Percentiles rank a stretch among this genome's conserved stretches.
Evolutionary conservation across 92 coral and sea anemone species (phyloP).

Genomic region (Heliopora coerulea): DNA sequence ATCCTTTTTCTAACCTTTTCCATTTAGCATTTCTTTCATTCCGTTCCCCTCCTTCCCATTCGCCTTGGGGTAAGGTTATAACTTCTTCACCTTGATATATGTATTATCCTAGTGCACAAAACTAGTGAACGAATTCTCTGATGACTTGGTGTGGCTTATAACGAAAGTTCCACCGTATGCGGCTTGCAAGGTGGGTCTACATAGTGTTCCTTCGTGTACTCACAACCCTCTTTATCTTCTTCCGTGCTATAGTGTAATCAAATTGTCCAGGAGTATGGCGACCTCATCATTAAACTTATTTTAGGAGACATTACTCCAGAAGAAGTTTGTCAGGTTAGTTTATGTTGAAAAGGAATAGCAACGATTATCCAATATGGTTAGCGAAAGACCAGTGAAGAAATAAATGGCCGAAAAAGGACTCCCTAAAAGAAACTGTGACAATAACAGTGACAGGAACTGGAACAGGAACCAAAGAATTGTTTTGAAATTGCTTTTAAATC

Average conservation of each 20-base stretch:
- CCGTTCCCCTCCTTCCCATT: background rate
- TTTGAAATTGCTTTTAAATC: no score
- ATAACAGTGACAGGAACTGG: no score
- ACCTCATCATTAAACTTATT: conserved; percentile 9
- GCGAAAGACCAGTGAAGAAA: no score
- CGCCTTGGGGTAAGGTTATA: no score
- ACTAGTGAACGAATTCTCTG: conserved; percentile 18
- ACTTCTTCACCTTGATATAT: no score
- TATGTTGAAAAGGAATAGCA: no score
- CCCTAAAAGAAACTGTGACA: no score
- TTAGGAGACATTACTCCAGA: conserved; percentile 10
- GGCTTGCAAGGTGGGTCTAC: conserved; percentile 32
- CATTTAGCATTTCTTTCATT: background rate
- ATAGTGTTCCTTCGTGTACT: background rate
- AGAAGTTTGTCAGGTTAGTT: conserved; percentile 32
- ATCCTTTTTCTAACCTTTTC: no score
- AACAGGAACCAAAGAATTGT: no score
- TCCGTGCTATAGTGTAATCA: conserved; percentile 32
- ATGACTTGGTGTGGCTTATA: conserved; percentile 30
- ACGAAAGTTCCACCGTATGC: conserved; percentile 28
- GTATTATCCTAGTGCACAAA: conserved; percentile 8
- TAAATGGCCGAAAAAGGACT: no score
- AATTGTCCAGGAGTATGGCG: conserved; percentile 6
- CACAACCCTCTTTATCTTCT: background rate
- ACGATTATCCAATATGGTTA: no score